phyloP scores from a whole-genome alignment of 2,113 vertebrate genomes.

The Nanorana parkeri region DNA sequence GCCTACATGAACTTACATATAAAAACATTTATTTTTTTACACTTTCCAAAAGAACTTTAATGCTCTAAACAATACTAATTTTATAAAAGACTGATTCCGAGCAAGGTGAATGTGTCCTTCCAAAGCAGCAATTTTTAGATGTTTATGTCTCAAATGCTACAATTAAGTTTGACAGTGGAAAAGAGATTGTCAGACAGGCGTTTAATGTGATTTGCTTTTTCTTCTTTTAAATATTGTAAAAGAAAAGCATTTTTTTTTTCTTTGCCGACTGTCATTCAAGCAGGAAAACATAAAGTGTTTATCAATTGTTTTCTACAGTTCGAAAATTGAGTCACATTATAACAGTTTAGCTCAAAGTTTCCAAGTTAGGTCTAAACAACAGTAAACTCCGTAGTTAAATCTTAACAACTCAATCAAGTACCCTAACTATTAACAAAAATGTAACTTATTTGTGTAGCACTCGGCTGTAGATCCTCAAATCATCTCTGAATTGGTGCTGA shows the following conservation, averaged over 20 bases:
- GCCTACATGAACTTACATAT: neutral
- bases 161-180: constrained; percentile 41
- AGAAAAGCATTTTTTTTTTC: neutral
- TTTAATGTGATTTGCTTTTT: constrained; percentile 22
- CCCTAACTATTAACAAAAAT: too few species aligned
- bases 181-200: constrained; percentile 44
- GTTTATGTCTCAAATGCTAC: constrained; percentile 49
- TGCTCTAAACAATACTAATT: constrained; percentile 33
- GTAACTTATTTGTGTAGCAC: too few species aligned
- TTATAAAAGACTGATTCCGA: constrained; percentile 30
- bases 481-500: too few species aligned
- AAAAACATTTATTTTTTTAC: neutral
- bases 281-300: constrained; percentile 31
- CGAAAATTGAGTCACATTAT: neutral
- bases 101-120: constrained; percentile 54
- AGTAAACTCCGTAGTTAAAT: too few species aligned
- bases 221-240: constrained; percentile 13
- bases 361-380: too few species aligned
- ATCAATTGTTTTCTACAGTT: constrained; percentile 8
- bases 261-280: constrained; percentile 34
- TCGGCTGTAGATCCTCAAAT: too few species aligned
- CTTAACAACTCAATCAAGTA: too few species aligned
- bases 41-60: constrained; percentile 7
- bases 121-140: constrained; percentile 47
- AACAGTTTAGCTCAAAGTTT: neutral